These are phyloP conservation scores for Sericinus montela DNA, from an alignment of 2,888 invertebrate genomes.

Conservation along the genomic window DNA sequence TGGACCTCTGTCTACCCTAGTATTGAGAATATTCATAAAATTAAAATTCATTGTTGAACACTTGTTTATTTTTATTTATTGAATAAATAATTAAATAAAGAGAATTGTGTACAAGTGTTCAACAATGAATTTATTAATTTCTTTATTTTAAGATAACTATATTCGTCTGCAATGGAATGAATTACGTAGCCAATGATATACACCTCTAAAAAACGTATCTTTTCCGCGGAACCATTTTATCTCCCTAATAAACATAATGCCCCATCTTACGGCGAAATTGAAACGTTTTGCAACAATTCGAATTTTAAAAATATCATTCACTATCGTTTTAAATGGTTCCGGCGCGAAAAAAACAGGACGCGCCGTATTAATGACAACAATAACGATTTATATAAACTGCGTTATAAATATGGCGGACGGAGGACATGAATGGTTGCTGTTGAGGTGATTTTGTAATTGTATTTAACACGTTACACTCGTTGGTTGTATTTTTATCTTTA, in stretches of 20 bases:
- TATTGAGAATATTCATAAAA: too few species aligned
- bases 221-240: slow-evolving; percentile 6
- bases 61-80: too few species aligned
- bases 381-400: slow-evolving; percentile 13
- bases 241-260: not conserved
- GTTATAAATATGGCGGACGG: slow-evolving; percentile 12
- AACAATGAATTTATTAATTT: too few species aligned
- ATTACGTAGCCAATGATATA: too few species aligned
- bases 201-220: not conserved
- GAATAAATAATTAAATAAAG: too few species aligned
- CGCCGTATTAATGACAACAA: slow-evolving; percentile 3
- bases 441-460: slow-evolving; percentile 4
- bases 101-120: too few species aligned
- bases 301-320: slow-evolving; percentile 15
- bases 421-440: slow-evolving; percentile 4
- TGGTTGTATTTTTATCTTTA: too few species aligned
- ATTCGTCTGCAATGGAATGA: too few species aligned
- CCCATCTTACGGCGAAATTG: not conserved
- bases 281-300: slow-evolving; percentile 8
- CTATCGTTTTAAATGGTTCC: slow-evolving; percentile 9
- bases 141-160: too few species aligned
- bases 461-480: not conserved
- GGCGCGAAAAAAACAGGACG: slow-evolving; percentile 9
- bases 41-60: too few species aligned
- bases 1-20: too few species aligned